A percentile compares a stretch with the other conserved stretches of the same genome.
Conservation (phyloP, 1,140 invertebrate species). For the Drosophila kanapiae region DNA sequence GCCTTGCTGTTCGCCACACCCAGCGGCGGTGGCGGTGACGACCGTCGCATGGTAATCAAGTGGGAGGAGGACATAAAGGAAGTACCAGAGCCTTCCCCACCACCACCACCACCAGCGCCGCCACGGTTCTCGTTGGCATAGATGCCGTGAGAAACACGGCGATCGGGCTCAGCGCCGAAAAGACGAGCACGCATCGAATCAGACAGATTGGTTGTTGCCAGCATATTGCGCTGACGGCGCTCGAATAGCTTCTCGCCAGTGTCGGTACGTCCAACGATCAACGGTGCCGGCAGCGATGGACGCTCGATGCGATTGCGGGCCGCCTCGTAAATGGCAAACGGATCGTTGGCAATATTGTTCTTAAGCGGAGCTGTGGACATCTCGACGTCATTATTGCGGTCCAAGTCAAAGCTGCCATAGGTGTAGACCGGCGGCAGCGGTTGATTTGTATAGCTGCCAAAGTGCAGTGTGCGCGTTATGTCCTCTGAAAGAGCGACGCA, state of each 20-base stretch:
- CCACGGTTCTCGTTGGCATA: slow-evolving; percentile 85
- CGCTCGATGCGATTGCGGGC: slow-evolving; percentile 68
- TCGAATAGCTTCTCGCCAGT: slow-evolving; percentile 47
- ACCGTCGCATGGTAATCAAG: slow-evolving; percentile 59
- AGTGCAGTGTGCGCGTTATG: slow-evolving; percentile 51
- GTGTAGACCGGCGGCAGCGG: slow-evolving; percentile 14
- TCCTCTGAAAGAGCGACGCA: slow-evolving; percentile 57
- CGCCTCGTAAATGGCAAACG: slow-evolving; percentile 78
- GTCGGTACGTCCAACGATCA: slow-evolving; percentile 27
- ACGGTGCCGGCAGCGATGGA: slow-evolving; percentile 43
- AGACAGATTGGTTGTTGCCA: slow-evolving; percentile 69
- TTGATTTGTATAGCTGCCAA: slow-evolving; percentile 52
- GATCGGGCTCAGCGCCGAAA: slow-evolving; percentile 76
- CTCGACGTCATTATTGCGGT: slow-evolving; percentile 49
- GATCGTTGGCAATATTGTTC: slow-evolving; percentile 50
- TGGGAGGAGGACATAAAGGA: slow-evolving; percentile 49
- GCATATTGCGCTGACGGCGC: slow-evolving; percentile 58
- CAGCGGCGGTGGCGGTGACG: slow-evolving; percentile 75
- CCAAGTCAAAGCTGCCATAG: slow-evolving; percentile 45
- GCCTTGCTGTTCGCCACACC: slow-evolving; percentile 54
- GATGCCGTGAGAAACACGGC: slow-evolving; percentile 86
- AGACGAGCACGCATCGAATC: slow-evolving; percentile 79
- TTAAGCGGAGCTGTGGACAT: slow-evolving; percentile 25
- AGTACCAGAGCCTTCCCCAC: background rate
- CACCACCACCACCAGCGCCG: background rate